Percentiles rank a stretch among this genome's conserved stretches.
These are phyloP conservation scores for Neotoxoptera formosana DNA, from an alignment of 1,140 invertebrate genomes.

Conservation along the genomic window DNA sequence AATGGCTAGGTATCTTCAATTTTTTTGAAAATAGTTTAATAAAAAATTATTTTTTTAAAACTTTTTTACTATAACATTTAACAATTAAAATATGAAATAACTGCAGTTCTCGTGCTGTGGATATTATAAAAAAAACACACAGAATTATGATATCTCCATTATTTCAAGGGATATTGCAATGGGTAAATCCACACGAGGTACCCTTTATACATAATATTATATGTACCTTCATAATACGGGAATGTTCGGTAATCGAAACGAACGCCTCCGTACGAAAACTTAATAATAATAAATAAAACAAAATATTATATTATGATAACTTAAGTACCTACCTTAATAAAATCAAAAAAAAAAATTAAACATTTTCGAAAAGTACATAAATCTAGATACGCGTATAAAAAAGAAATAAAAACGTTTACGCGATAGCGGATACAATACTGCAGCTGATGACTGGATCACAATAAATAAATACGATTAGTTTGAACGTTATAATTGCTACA, in stretches of 20 bases:
- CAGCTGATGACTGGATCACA: constrained; percentile 20
- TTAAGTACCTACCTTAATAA: neutral
- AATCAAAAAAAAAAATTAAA: neutral
- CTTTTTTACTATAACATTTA: too few species aligned
- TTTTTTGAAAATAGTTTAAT: too few species aligned
- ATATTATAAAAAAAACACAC: too few species aligned
- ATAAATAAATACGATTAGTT: neutral
- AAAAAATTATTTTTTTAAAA: too few species aligned
- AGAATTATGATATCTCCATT: too few species aligned
- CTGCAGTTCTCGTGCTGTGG: too few species aligned
- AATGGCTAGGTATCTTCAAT: too few species aligned
- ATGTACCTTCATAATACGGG: neutral
- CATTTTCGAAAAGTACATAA: neutral
- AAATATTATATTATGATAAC: neutral
- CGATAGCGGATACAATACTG: neutral
- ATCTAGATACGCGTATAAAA: neutral
- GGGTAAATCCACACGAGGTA: too few species aligned
- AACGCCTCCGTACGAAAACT: neutral
- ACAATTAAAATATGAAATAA: too few species aligned
- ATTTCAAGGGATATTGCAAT: too few species aligned
- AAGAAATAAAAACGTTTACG: neutral
- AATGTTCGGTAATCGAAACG: neutral
- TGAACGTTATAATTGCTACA: neutral
- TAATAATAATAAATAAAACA: neutral
- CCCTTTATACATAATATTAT: neutral